Evolutionary conservation across 2,113 vertebrate genomes (phyloP).

Genomic region (Dromas ardeola): DNA sequence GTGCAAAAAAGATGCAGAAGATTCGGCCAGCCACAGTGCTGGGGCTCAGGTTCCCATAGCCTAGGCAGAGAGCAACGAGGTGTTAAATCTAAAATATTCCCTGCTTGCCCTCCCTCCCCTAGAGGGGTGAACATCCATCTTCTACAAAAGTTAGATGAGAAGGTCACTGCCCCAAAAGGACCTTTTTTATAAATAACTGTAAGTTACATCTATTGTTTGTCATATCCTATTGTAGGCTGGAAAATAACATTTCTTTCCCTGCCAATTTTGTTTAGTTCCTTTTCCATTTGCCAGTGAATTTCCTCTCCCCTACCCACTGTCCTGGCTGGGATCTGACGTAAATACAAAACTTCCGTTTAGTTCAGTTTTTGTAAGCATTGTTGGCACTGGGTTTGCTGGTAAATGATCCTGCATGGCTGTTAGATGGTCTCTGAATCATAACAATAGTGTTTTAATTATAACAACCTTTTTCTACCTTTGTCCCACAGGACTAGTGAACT

Average conservation of each 20-base stretch:
- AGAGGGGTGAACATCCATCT: background rate
- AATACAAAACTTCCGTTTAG: slow-evolving; percentile 22
- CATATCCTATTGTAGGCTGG: slow-evolving; percentile 14
- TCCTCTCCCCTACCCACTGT: slow-evolving; percentile 12
- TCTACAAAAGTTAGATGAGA: background rate
- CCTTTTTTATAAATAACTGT: slow-evolving; percentile 43
- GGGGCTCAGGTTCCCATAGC: slow-evolving; percentile 90
- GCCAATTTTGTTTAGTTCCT: slow-evolving; percentile 42
- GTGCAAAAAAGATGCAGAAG: slow-evolving; percentile 89
- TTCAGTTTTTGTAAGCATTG: slow-evolving; percentile 8
- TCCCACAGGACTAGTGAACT: background rate
- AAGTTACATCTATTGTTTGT: slow-evolving; percentile 57
- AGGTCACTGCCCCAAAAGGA: slow-evolving; percentile 17
- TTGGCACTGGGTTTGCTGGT: background rate
- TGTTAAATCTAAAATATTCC: background rate
- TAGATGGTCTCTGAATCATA: slow-evolving; percentile 30
- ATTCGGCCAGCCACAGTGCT: slow-evolving; percentile 77
- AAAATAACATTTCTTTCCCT: slow-evolving; percentile 47
- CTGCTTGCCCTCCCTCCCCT: background rate
- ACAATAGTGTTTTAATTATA: background rate
- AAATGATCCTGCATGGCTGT: background rate
- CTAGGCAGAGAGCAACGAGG: slow-evolving; percentile 52
- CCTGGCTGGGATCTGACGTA: slow-evolving; percentile 11
- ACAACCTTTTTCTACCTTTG: background rate
- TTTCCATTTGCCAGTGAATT: slow-evolving; percentile 46